Evolutionary conservation across 2,113 vertebrate genomes (phyloP).

Genomic region (Ranitomeya imitator): DNA sequence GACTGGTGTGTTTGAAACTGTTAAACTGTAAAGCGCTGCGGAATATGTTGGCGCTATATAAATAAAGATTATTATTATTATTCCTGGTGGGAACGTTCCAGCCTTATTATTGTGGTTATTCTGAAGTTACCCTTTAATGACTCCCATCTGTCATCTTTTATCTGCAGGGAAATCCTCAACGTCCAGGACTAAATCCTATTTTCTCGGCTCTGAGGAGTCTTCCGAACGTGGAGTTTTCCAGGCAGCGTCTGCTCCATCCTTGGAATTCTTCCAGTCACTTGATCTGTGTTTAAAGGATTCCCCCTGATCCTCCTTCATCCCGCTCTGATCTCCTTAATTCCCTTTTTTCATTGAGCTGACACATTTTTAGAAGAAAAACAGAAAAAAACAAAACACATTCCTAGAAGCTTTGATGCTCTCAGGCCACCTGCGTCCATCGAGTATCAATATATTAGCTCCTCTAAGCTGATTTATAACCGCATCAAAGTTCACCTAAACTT

Average conservation of each 20-base stretch:
- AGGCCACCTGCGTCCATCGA: no score
- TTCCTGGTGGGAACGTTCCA: neutral
- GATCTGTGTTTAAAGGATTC: constrained; percentile 18
- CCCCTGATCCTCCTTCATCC: neutral
- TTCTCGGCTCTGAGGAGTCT: neutral
- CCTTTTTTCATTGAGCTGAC: neutral
- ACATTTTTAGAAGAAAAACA: neutral
- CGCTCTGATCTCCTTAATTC: neutral
- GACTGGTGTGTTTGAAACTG: no score
- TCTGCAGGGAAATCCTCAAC: neutral
- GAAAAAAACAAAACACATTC: no score
- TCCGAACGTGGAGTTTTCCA: neutral
- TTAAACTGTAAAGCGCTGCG: no score
- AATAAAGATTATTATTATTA: no score
- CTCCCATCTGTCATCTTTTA: neutral
- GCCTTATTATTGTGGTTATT: neutral
- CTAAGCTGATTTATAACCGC: no score
- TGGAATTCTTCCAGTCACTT: neutral
- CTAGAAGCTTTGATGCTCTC: neutral
- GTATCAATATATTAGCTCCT: no score
- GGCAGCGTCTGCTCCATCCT: neutral
- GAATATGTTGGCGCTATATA: no score
- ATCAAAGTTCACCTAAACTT: no score
- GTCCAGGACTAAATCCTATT: constrained; percentile 7
- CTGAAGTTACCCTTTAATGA: neutral